Base-by-base conservation (phyloP, 2,888 invertebrate genomes). In the Diaphora mendica region DNA sequence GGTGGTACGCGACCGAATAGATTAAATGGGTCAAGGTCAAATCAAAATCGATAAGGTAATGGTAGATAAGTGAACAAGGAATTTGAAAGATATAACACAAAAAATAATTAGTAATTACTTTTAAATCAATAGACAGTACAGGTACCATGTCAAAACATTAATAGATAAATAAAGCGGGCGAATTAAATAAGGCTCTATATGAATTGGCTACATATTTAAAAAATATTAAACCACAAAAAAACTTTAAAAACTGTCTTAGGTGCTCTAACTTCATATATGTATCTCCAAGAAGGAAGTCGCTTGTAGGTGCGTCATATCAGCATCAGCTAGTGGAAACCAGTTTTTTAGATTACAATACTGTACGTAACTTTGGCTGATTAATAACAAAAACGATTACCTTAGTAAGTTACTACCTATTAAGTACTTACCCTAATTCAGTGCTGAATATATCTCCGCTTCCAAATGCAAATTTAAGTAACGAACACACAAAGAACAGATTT, bases 11-110 rank as follows among this genome's bases (percentile, higher is more conserved):
- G 67, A 81, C 80, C 77, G 66, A 79, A 76, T 73, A 77, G 72
- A 74, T 80, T 79, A 90, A 87, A 84, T 90, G 75, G 92, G 91
- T 91, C 91, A 91, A 76, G 90, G 90, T 87, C 86, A 83, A 81
- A 89, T 87, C 86, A 83, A 81, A 89, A 88, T 88, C 86, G 87
- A 89, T 89, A 89, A 75, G 78, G 82, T 73, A 75, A 48, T 51
- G 0, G 71, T 69, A 80, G 78, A 71, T 44, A 75, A 51, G 76
- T 65, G 71, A 76, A 75, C 76, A 75, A 73, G 79, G 70, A 68
- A 62, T 44, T 76, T 51, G 78, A 72, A 78, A 77, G 30, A 42
- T 42, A 77, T 82, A 75, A 73, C 76, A 75, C 15, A 8, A 62
- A 62, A 62, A 62, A 17, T 62, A 62, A 30, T 62, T 15, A 62